Evolutionary conservation across 2,113 vertebrate species (phyloP), one percentile per base, ranked within the genome.

Genomic region (Stigmatopora argus): DNA sequence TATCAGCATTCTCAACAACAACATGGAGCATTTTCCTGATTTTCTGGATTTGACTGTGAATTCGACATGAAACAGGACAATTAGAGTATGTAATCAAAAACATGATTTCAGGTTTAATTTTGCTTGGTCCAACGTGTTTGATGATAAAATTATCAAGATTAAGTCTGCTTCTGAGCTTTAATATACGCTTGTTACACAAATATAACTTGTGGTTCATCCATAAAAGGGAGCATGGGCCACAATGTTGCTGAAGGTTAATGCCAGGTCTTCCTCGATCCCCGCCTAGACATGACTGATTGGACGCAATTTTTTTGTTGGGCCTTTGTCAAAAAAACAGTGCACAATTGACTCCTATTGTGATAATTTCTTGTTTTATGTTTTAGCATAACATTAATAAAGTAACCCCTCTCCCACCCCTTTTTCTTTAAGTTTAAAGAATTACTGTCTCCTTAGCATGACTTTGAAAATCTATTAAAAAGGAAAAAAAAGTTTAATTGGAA

Each of bases 361-460:
- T 84, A 74, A 79, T 88, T 89, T 91, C 63, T 64, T 83, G 86
- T 89, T 85, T 88, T 94, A 81, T 86, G 90, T 93, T 91, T 87
- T 93, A 92, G 92, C 91, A 90, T 88, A 72, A 72, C 65, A 34
- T 56, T 61, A 61, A 45, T 45, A 61, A 61, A 23, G 41, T 11
- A 45, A 31, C 26, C 26, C 26, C 26, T 31, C 38, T 10, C 38
- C 38, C 38, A 41, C 38, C 38, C 9, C 38, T 41, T 41, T 41
- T 45, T 61, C n/a, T 10, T 56, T 56, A 31, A 56, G 90, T 94
- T 93, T 93, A 89, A 91, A 92, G 89, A 92, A 87, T 94, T 96
- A 92, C 85, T 91, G 85, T 92, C 89, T 93, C 31, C 89, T 94
- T 94, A 94, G 94, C 94, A 96, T 98, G 94, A 93, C 90, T 91